Conservation (phyloP, 2,888 invertebrate species). For the Caenorhabditis drosophilae region DNA sequence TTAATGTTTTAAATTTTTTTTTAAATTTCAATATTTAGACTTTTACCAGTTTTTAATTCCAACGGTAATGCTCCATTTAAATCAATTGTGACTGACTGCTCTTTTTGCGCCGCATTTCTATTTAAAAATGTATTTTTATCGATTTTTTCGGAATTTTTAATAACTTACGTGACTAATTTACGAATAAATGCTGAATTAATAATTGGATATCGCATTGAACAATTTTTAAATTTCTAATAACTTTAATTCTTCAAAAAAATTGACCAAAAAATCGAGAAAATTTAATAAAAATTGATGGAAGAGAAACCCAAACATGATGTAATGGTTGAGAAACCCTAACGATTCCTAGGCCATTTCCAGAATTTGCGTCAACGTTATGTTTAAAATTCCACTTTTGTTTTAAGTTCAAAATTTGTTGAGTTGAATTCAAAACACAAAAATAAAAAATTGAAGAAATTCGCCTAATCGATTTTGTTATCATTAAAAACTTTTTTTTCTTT, state of each 20-base stretch:
- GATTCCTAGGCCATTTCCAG: too few species aligned
- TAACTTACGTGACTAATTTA: not conserved
- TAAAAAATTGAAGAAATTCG: too few species aligned
- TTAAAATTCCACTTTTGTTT: not conserved
- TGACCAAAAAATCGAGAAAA: not conserved
- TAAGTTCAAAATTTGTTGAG: not conserved
- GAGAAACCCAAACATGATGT: too few species aligned
- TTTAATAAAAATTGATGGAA: not conserved
- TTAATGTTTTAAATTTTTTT: constrained; percentile 6
- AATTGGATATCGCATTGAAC: not conserved
- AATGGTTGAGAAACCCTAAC: too few species aligned
- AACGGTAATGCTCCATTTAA: constrained; percentile 5
- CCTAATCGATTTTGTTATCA: too few species aligned
- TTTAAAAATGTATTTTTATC: constrained; percentile 3
- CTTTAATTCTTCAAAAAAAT: too few species aligned
- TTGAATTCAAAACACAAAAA: too few species aligned
- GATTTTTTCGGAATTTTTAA: not conserved
- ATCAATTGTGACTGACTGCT: constrained; percentile 20
- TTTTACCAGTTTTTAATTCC: constrained; percentile 24
- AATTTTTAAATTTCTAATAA: not conserved
- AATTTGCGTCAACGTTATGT: too few species aligned
- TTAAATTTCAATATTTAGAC: not conserved
- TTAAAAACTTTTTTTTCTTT: too few species aligned
- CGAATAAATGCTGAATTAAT: not conserved
- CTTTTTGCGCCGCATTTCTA: constrained; percentile 12